Conservation (phyloP, 2,113 vertebrate species). For the Dunckerocampus dactyliophorus region DNA sequence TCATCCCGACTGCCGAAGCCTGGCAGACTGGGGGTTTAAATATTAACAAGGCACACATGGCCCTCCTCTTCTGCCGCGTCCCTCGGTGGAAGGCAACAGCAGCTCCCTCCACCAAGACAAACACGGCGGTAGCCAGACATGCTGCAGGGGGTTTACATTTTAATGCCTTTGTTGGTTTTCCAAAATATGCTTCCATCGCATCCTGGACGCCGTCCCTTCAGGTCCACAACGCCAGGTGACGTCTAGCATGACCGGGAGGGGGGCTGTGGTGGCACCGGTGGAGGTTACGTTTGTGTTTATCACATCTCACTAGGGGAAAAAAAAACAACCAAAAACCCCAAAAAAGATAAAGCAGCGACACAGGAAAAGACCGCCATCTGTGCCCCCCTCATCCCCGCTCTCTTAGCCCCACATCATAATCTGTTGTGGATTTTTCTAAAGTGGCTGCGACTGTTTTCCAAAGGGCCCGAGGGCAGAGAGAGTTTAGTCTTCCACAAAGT, state of each 20-base stretch:
- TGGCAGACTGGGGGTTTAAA: slow-evolving; percentile 79
- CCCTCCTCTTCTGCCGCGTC: slow-evolving; percentile 69
- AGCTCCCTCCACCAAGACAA: slow-evolving; percentile 74
- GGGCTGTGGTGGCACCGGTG: not conserved
- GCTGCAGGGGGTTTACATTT: slow-evolving; percentile 80
- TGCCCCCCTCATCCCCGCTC: slow-evolving; percentile 20
- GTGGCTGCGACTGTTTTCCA: slow-evolving; percentile 22
- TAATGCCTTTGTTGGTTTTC: slow-evolving; percentile 81
- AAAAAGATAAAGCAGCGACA: slow-evolving; percentile 8
- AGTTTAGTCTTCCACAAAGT: slow-evolving; percentile 6
- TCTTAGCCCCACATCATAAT: slow-evolving; percentile 37
- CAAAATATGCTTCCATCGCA: slow-evolving; percentile 80
- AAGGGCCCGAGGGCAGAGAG: not conserved
- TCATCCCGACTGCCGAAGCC: slow-evolving; percentile 63
- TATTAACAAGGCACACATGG: slow-evolving; percentile 83
- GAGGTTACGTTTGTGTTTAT: slow-evolving; percentile 12
- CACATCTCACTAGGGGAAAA: slow-evolving; percentile 18
- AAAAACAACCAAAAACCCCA: not conserved
- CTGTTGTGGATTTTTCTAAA: slow-evolving; percentile 49
- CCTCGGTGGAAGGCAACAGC: slow-evolving; percentile 71
- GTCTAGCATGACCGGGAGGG: slow-evolving; percentile 51
- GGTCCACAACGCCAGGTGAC: slow-evolving; percentile 73
- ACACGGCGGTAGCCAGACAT: slow-evolving; percentile 73
- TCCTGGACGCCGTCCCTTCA: slow-evolving; percentile 68
- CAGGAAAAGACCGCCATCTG: slow-evolving; percentile 57